phyloP scores from a whole-genome alignment of 2,113 vertebrate genomes.

The Bostrychus sinensis region DNA sequence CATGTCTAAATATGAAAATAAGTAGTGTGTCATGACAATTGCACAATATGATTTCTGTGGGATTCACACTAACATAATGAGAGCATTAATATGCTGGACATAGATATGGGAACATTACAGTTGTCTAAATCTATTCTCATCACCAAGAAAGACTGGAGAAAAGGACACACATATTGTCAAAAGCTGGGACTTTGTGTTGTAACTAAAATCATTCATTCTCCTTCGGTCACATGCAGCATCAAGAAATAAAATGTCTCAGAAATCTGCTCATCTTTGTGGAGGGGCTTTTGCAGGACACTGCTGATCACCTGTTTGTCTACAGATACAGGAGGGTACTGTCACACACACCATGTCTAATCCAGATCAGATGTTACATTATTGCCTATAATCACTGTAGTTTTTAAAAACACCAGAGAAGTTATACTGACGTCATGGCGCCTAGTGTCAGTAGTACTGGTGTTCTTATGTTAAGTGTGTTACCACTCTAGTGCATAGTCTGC shows the following conservation, averaged over 20 bases:
- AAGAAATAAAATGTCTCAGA: neutral
- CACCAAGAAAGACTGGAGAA: neutral
- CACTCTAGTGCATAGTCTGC: too few relatives aligned
- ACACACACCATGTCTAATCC: neutral
- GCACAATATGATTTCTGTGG: constrained; percentile 6
- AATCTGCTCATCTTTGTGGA: neutral
- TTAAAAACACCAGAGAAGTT: constrained; percentile 1
- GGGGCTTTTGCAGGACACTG: neutral
- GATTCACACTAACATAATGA: constrained; percentile 6
- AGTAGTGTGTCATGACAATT: constrained; percentile 13
- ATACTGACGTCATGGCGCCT: neutral
- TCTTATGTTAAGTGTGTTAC: too few relatives aligned
- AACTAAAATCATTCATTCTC: neutral
- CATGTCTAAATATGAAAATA: constrained; percentile 39
- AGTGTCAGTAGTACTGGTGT: too few relatives aligned
- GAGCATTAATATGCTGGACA: constrained; percentile 23
- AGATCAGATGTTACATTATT: neutral
- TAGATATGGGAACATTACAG: constrained; percentile 1
- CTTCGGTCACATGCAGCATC: neutral
- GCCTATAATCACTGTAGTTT: neutral
- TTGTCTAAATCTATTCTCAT: constrained; percentile 5
- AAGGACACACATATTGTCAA: neutral
- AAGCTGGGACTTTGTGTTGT: too few relatives aligned
- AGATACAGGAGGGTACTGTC: neutral
- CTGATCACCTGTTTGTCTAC: neutral